A percentile compares a stretch with the other conserved stretches of the same genome.
phyloP scores from a whole-genome alignment of 2,888 invertebrate species.

The Spisula subtruncata region DNA sequence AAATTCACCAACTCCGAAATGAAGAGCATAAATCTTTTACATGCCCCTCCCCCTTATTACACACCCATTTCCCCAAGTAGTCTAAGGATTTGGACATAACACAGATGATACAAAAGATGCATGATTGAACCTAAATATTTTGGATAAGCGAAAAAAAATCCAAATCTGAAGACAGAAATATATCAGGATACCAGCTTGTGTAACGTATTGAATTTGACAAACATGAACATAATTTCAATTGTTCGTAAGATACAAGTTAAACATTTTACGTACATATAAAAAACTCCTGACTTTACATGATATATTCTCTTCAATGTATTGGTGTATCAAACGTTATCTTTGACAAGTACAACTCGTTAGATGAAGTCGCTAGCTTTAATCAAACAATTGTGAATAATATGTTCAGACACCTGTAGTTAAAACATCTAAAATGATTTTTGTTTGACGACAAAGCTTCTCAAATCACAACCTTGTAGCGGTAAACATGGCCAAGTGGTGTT shows the following conservation, averaged over 20 bases:
- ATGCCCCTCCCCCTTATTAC: no score
- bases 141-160: no score
- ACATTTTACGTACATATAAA: background rate
- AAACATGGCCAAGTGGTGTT: slow-evolving; percentile 65
- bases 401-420: slow-evolving; percentile 43
- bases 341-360: slow-evolving; percentile 45
- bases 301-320: background rate
- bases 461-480: slow-evolving; percentile 59
- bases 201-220: background rate
- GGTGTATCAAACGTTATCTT: slow-evolving; percentile 4
- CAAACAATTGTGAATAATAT: slow-evolving; percentile 52
- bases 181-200: background rate
- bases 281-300: background rate
- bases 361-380: slow-evolving; percentile 43
- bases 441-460: slow-evolving; percentile 57
- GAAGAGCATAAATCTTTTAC: no score
- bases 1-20: no score
- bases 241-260: background rate
- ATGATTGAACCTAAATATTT: no score
- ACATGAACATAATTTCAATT: background rate
- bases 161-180: background rate
- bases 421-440: slow-evolving; percentile 58
- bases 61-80: no score
- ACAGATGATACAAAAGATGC: no score
- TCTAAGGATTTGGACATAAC: no score